phyloP scores from a whole-genome alignment of 2,113 vertebrate genomes.

The Epinephelus moara region DNA sequence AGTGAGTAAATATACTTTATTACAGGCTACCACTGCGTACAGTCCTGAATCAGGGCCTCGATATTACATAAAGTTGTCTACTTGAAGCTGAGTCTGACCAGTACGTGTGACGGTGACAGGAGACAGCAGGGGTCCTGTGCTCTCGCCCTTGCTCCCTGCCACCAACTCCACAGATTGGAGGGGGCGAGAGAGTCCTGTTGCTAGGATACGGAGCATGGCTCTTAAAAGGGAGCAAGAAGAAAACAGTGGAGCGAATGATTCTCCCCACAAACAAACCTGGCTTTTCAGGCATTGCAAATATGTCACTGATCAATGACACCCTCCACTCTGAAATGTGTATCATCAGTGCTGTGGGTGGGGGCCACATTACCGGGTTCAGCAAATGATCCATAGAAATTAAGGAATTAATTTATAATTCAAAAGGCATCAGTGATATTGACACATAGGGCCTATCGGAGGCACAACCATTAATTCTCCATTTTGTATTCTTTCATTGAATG shows the following conservation, averaged over 20 bases:
- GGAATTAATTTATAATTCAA: constrained; percentile 64
- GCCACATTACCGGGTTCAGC: constrained; percentile 27
- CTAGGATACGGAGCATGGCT: constrained; percentile 83
- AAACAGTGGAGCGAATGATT: constrained; percentile 68
- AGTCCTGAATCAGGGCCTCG: neutral
- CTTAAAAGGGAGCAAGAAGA: constrained; percentile 70
- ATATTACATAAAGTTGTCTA: neutral
- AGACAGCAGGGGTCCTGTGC: constrained; percentile 67
- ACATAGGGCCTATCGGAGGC: constrained; percentile 55
- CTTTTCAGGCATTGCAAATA: constrained; percentile 61
- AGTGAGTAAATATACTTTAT: neutral
- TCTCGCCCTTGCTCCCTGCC: constrained; percentile 63
- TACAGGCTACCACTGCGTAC: neutral
- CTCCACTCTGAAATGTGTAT: constrained; percentile 20
- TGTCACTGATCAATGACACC: constrained; percentile 58
- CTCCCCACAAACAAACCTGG: constrained; percentile 65
- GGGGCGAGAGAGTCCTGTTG: constrained; percentile 77
- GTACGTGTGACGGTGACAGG: constrained; percentile 60
- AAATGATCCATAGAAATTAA: constrained; percentile 71
- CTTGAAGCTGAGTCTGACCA: constrained; percentile 54
- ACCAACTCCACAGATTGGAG: constrained; percentile 57
- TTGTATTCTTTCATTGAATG: constrained; percentile 64
- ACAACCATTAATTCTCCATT: constrained; percentile 70
- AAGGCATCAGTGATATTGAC: constrained; percentile 66
- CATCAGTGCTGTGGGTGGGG: constrained; percentile 1